These are phyloP conservation scores for Tragelaphus eurycerus DNA, from an alignment of 2,797 vertebrate genomes.

Conservation along the genomic window DNA sequence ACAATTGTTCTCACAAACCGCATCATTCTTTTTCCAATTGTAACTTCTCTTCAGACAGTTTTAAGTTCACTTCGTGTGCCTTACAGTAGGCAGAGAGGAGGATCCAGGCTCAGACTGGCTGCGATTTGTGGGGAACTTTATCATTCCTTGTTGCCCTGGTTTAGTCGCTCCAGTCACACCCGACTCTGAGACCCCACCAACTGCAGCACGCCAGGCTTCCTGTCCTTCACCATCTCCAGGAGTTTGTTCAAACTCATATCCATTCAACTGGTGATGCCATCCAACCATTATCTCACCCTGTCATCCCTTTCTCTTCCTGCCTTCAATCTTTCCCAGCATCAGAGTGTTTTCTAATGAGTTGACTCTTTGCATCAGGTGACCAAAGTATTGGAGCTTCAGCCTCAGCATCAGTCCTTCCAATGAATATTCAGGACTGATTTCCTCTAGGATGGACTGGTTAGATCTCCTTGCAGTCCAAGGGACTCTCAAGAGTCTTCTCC, in stretches of 20 bases:
- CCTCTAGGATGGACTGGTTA: background rate
- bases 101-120: background rate
- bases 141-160: background rate
- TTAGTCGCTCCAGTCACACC: background rate
- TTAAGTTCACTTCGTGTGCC: background rate
- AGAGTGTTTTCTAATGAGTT: background rate
- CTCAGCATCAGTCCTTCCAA: background rate
- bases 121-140: background rate
- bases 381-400: background rate
- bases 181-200: accelerated
- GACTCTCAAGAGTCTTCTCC: background rate
- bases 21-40: background rate
- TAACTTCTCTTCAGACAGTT: background rate
- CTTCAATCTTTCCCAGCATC: background rate
- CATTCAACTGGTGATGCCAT: background rate
- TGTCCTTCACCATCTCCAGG: background rate
- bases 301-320: background rate
- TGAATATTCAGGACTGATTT: background rate
- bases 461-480: background rate
- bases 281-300: background rate
- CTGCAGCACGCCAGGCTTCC: background rate
- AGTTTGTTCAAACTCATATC: background rate
- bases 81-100: background rate
- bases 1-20: accelerated
- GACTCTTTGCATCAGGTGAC: accelerated